These are phyloP conservation scores for Synergus itoensis DNA, from an alignment of 2,888 invertebrate species.

Conservation along the genomic window DNA sequence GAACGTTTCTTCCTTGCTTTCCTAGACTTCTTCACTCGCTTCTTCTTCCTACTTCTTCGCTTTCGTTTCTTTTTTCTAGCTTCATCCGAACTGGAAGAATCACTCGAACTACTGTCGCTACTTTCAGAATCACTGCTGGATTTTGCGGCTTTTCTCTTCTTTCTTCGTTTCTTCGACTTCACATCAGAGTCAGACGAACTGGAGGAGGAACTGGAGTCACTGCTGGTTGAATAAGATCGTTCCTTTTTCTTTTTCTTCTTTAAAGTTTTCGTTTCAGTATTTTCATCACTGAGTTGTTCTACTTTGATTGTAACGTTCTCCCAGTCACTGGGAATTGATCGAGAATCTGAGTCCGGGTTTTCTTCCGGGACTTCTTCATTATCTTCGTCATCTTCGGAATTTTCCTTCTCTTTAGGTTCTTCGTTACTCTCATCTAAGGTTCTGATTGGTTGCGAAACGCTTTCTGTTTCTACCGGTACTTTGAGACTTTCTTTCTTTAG, in stretches of 20 bases:
- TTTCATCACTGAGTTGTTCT: constrained; percentile 68
- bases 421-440: neutral
- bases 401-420: constrained; percentile 39
- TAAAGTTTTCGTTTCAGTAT: constrained; percentile 47
- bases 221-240: constrained; percentile 60
- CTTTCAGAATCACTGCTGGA: constrained; percentile 65
- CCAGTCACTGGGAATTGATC: constrained; percentile 70
- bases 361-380: constrained; percentile 51
- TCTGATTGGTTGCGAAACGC: neutral
- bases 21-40: constrained; percentile 57
- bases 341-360: constrained; percentile 59
- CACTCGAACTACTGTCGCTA: constrained; percentile 66
- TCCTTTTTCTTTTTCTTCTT: constrained; percentile 58
- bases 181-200: constrained; percentile 67
- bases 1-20: constrained; percentile 66
- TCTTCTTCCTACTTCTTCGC: constrained; percentile 59
- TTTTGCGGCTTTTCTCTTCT: constrained; percentile 23
- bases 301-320: constrained; percentile 70
- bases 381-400: constrained; percentile 21
- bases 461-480: neutral
- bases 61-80: constrained; percentile 57
- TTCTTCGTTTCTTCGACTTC: constrained; percentile 54
- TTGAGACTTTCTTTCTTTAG: neutral
- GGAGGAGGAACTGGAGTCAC: constrained; percentile 65
- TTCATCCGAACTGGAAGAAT: constrained; percentile 64